These are phyloP conservation scores for Electrophaes corylata DNA, from an alignment of 2,888 invertebrate genomes.

Conservation along the genomic window DNA sequence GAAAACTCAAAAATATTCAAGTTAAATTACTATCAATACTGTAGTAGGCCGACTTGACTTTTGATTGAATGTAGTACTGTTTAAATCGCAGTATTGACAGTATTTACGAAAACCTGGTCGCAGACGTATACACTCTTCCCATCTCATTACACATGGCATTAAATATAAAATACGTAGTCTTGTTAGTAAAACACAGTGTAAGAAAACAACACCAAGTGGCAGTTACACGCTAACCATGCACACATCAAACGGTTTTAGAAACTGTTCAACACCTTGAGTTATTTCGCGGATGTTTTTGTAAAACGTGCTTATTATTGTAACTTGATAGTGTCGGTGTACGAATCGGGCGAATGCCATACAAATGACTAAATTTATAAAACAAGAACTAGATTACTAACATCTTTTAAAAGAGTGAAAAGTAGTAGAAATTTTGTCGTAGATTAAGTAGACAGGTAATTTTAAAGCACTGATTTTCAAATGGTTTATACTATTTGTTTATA, in stretches of 20 bases:
- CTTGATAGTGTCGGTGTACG: constrained; percentile 26
- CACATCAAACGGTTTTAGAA: constrained; percentile 25
- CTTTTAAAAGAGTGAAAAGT: neutral
- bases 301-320: constrained; percentile 48
- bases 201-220: constrained; percentile 35
- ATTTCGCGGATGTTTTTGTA: constrained; percentile 38
- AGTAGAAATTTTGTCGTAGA: neutral
- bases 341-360: constrained; percentile 32
- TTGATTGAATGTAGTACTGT: too few species aligned
- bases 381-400: neutral
- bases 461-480: neutral
- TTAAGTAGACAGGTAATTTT: neutral
- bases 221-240: constrained; percentile 45
- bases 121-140: neutral
- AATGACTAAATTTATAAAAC: constrained; percentile 5
- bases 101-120: neutral
- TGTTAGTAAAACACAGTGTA: constrained; percentile 43
- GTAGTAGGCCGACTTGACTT: too few species aligned
- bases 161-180: neutral
- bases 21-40: too few species aligned
- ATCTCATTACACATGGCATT: constrained; percentile 8
- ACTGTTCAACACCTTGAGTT: constrained; percentile 19
- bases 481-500: too few species aligned
- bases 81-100: neutral
- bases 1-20: too few species aligned